Base-by-base conservation (phyloP, 2,113 vertebrate species). In the Haemorhous mexicanus region DNA sequence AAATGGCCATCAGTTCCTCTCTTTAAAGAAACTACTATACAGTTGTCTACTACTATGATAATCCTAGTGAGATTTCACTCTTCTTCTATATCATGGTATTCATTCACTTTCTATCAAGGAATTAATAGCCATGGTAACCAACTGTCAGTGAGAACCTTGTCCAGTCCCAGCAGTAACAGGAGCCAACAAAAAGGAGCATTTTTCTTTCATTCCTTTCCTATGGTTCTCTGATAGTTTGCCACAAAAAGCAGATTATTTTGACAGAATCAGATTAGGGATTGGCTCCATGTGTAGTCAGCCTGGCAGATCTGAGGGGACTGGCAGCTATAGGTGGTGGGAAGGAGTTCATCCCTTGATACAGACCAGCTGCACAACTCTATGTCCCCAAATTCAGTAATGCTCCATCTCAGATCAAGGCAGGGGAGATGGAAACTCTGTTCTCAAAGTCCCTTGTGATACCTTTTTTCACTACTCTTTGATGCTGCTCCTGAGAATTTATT, bases 111-210 rank as follows among this genome's bases (percentile, higher is more conserved):
- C 56, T 94, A 33, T 86, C 68, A 35, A n/a, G 19, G n/a, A 81
- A 81, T 95, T 96, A 91, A 87, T 61, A 93, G 74, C 58, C 43
- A 81, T 88, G 70, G 90, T 70, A 95, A 88, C 69, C 16, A 85
- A 7, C 41, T 85, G 56, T 76, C 55, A 61, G 53, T 50, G 44
- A 79, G 70, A 94, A 78, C 86, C 61, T 89, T 61, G 75, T 94
- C 67, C 86, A 75, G 80, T 85, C 68, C 46, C 55, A 52, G 28
- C 22, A 92, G 52, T 75, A 89, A 89, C 33, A 78, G 63, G n/a
- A 94, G 52, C 86, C 78, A 89, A 90, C 43, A 80, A 82, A 91
- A 84, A 81, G 47, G 26, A 93, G 66, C 6, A 11, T 58, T 70
- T 87, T 84, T 83, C 56, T 80, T 87, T 85, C 37, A 41, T 90